A percentile compares a stretch with the other conserved stretches of the same genome.
Evolutionary conservation across 2,113 vertebrate genomes (phyloP).

Genomic region (Paraplagusia blochii): DNA sequence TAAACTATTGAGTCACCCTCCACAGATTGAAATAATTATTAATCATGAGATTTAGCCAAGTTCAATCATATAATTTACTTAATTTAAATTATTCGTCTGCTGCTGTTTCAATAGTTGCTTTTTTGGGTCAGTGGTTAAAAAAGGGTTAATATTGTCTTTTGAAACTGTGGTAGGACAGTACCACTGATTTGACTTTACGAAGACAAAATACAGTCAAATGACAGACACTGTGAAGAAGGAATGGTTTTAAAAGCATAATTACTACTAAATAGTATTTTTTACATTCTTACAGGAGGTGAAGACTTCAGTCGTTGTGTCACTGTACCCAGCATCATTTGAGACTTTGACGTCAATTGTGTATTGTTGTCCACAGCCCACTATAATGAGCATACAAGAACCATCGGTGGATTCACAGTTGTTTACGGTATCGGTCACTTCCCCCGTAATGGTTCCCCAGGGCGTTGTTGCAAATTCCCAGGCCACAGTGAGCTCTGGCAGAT

Average conservation of each 20-base stretch:
- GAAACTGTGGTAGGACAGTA: too few relatives aligned
- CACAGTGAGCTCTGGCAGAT: slow-evolving; percentile 65
- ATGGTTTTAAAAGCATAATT: not conserved
- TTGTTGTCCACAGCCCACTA: slow-evolving; percentile 77
- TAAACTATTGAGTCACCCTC: too few relatives aligned
- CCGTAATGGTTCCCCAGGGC: slow-evolving; percentile 66
- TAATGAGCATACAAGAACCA: slow-evolving; percentile 72
- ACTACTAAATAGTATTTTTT: not conserved
- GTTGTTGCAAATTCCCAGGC: slow-evolving; percentile 66
- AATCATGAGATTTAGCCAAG: too few relatives aligned
- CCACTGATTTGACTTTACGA: too few relatives aligned
- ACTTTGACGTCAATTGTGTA: slow-evolving; percentile 78
- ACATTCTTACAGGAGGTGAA: slow-evolving; percentile 80
- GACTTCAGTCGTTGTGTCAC: slow-evolving; percentile 65
- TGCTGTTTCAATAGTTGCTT: too few relatives aligned
- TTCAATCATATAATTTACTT: too few relatives aligned
- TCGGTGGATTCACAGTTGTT: slow-evolving; percentile 73
- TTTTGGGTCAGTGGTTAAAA: too few relatives aligned
- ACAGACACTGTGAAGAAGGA: not conserved
- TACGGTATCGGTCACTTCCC: slow-evolving; percentile 51
- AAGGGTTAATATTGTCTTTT: too few relatives aligned
- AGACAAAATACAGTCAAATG: too few relatives aligned
- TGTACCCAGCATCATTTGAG: slow-evolving; percentile 80
- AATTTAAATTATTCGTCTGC: too few relatives aligned
- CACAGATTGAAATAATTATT: too few relatives aligned